phyloP scores from a whole-genome alignment of 2,113 vertebrate genomes.

The Poicephalus meyeri region DNA sequence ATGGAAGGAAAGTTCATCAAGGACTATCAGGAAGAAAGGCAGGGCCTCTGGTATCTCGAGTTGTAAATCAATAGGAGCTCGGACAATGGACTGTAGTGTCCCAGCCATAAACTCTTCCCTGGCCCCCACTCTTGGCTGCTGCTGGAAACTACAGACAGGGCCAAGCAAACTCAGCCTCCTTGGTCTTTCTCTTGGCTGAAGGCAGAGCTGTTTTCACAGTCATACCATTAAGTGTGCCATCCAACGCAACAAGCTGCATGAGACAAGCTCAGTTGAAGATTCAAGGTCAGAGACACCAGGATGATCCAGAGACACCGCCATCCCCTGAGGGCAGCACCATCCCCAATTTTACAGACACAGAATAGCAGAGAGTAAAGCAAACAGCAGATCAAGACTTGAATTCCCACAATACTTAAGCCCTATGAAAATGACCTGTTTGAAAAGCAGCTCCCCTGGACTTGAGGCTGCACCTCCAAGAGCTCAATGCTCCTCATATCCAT shows the following conservation, averaged over 20 bases:
- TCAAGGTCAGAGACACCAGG: background rate
- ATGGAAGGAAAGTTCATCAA: constrained; percentile 12
- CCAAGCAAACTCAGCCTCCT: background rate
- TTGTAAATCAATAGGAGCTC: background rate
- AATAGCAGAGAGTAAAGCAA: background rate
- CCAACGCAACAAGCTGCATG: background rate
- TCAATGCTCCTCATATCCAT: rapidly evolving
- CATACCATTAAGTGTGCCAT: rapidly evolving
- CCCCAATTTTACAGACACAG: background rate
- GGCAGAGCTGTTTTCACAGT: background rate
- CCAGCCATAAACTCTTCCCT: background rate
- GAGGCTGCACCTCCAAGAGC: background rate
- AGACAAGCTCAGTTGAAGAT: background rate
- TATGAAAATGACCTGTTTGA: background rate
- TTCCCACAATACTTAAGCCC: background rate
- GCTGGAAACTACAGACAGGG: rapidly evolving
- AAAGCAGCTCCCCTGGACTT: background rate
- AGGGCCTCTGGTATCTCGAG: background rate
- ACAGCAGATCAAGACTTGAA: background rate
- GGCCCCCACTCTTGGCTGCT: background rate
- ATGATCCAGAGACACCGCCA: background rate
- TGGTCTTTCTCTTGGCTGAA: background rate
- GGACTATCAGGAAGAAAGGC: background rate
- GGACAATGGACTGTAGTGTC: background rate
- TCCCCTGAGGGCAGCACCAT: background rate